Percentiles rank a stretch among this genome's conserved stretches.
Evolutionary conservation across 1,140 invertebrate genomes (phyloP).

Genomic region (Papilio polytes): DNA sequence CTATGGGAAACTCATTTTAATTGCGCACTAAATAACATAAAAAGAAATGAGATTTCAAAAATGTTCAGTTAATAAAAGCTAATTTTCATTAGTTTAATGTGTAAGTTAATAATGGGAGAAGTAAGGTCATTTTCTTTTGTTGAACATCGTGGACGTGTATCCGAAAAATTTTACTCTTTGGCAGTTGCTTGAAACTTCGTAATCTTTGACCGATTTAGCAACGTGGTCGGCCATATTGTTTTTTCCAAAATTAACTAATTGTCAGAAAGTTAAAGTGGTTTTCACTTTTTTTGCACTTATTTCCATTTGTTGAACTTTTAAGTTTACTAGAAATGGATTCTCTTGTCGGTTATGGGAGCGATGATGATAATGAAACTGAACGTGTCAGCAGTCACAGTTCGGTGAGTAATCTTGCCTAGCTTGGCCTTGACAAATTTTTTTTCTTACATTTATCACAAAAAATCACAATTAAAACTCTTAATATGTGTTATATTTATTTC

Average conservation of each 20-base stretch:
- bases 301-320: not conserved
- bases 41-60: not conserved
- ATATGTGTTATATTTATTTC: no score
- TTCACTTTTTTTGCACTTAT: not conserved
- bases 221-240: constrained; percentile 24
- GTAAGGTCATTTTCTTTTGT: not conserved
- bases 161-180: not conserved
- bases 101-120: not conserved
- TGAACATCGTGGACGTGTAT: not conserved
- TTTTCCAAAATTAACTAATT: not conserved
- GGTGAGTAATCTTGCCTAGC: constrained; percentile 60
- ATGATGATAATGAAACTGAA: constrained; percentile 85
- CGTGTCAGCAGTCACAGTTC: constrained; percentile 58
- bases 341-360: constrained; percentile 86
- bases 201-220: not conserved
- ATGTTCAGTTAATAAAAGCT: not conserved
- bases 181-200: not conserved
- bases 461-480: no score
- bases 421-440: constrained; percentile 9
- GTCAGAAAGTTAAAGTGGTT: not conserved
- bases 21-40: not conserved
- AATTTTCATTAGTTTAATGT: no score
- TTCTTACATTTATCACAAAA: not conserved
- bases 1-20: not conserved
- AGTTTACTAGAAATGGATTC: constrained; percentile 81